phyloP scores from a whole-genome alignment of 2,888 invertebrate genomes.

The Sinohyriopsis cumingii region DNA sequence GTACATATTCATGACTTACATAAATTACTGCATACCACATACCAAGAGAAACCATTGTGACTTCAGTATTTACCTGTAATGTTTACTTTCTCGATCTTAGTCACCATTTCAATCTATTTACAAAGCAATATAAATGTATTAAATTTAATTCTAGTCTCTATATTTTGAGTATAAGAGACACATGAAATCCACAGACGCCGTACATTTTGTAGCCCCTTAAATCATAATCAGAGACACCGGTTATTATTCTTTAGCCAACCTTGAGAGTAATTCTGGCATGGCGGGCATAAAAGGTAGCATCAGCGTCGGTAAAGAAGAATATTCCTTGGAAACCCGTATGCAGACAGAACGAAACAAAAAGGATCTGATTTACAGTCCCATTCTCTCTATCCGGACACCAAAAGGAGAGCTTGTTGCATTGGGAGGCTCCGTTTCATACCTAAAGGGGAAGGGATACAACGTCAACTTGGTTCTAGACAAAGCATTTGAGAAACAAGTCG shows the following conservation, averaged over 20 bases:
- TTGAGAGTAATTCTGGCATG: constrained; percentile 33
- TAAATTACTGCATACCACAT: no score
- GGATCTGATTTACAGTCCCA: constrained; percentile 31
- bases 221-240: no score
- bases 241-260: constrained; percentile 19
- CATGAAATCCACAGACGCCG: no score
- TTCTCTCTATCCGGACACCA: constrained; percentile 33
- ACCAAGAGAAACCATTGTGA: no score
- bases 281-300: constrained; percentile 30
- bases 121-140: no score
- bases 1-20: no score
- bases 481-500: constrained; percentile 29
- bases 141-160: no score
- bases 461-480: constrained; percentile 40
- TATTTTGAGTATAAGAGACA: no score
- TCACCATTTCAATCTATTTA: no score
- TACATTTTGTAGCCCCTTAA: no score
- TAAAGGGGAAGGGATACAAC: constrained; percentile 34
- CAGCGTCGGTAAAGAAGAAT: constrained; percentile 31
- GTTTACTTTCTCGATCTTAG: no score
- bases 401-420: constrained; percentile 27
- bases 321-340: constrained; percentile 32
- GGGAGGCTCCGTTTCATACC: constrained; percentile 37
- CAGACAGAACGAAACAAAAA: constrained; percentile 29
- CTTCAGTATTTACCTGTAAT: no score